Base-by-base conservation (phyloP, 2,113 vertebrate genomes). In the Picathartes gymnocephalus region DNA sequence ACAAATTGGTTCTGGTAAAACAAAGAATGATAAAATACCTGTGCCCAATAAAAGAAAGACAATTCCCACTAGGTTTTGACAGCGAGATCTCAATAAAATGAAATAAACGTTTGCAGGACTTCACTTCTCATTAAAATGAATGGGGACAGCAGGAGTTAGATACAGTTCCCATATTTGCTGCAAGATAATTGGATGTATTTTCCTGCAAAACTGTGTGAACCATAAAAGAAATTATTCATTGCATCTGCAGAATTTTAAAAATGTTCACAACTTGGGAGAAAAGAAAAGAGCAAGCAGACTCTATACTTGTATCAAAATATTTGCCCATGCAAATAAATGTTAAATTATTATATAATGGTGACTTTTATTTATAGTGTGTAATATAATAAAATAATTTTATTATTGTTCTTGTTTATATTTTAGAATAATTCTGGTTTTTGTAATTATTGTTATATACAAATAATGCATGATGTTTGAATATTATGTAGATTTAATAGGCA, bases 281-380 rank as follows among this genome's bases (percentile, higher is more conserved):
- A 11, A 47, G 42, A 78, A 25, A 16, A 60, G 19, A 45, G 3
- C 44, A 40, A 70, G 13, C 0, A 0, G 2, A 11, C 6, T 61
- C 1, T 2, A 22, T 7, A 28, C 56, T 77, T 58, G 3, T 65
- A 39, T 39, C 0, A 8, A 87, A 79, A 42, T 39, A 54, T 68
- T 87, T 90, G 4, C 3, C 18, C 19, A 21, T 35, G 17, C 22
- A 76, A 80, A 84, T 35, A 44, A 44, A 48, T 64, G 11, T 17
- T 61, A 31, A 50, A 65, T 60, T 56, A 51, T 39, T 68, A 10
- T 45, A 31, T 28, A 9, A 11, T 33, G 10, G 4, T 25, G 7
- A 37, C 25, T 53, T 3, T 53, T 70, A 61, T 62, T 83, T 37
- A 15, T 54, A 18, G 7, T 56, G 8, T 68, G 10, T 68, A 77